Base-by-base conservation (phyloP, 2,113 vertebrate species). In the Coptodon rendalli region DNA sequence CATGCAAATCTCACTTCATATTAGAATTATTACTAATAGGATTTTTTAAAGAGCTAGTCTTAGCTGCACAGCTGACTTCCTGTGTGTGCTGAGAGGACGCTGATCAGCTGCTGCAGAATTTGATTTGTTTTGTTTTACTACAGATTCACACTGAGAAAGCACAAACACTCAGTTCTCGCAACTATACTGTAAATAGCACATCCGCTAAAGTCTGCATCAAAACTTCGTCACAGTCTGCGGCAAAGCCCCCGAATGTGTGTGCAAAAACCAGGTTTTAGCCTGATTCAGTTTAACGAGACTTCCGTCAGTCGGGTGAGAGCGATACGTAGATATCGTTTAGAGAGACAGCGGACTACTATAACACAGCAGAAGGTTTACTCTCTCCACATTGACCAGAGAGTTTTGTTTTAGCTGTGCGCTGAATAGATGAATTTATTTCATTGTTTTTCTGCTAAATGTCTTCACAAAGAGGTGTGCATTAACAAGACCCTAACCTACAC, bases 211-310 rank as follows among this genome's bases (percentile, higher is more conserved):
- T 5, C n/a, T 24, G 48, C 31, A 63, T 48, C 24, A 17, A 8
- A 7, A 27, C n/a, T 19, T 7, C 9, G 17, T 57, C 24, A 45
- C 13, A 80, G 29, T 86, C 71, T 84, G 91, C 80, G 56, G 31
- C 9, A 13, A 38, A 5, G 7, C 3, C n/a, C 5, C 9, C 19
- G 9, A 54, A 22, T 22, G n/a, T 80, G 50, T 34, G 36, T 81
- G 34, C 83, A 84, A 87, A 83, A 81, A 56, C 78, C 14, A 73
- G 50, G 43, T 78, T 89, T 83, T 81, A 88, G 82, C 85, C 92
- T 89, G 87, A 93, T 95, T 24, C 95, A 85, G 90, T 87, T 76
- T 86, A 89, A 93, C 83, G 93, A 86, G 91, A 84, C 82, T 34
- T 5, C 9, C 56, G 89, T 92, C 94, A 94, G 83, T 93, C 85